Conservation (phyloP, 2,113 vertebrate genomes). For the Muntiacus muntjak region DNA sequence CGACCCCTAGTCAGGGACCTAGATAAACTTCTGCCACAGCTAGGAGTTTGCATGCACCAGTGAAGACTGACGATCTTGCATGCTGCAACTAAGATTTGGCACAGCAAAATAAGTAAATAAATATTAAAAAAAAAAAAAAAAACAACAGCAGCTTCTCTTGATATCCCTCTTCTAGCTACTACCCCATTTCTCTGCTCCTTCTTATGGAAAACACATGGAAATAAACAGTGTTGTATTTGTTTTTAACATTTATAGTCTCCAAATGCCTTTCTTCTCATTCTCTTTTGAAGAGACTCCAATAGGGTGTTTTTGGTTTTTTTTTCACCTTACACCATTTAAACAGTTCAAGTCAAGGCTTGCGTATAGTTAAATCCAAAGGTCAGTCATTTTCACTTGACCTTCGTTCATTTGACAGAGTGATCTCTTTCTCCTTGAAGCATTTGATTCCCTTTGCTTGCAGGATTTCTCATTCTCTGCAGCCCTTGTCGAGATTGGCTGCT, state of each 20-base stretch:
- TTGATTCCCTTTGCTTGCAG: neutral
- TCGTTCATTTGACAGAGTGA: neutral
- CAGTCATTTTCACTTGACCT: neutral
- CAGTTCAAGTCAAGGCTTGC: neutral
- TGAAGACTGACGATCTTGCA: neutral
- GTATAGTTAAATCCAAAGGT: neutral
- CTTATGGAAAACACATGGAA: constrained; percentile 7
- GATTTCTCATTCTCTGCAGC: neutral
- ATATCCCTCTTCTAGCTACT: neutral
- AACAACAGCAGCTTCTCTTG: neutral
- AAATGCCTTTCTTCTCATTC: neutral
- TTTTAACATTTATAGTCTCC: neutral
- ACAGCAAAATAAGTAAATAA: neutral
- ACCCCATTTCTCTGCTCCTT: neutral
- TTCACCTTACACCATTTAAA: neutral
- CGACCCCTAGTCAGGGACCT: neutral
- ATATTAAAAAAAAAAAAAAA: neutral
- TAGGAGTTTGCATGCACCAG: neutral
- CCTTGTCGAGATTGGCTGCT: neutral
- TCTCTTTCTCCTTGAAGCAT: neutral
- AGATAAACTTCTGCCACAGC: neutral
- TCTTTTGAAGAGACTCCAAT: neutral
- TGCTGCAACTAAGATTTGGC: neutral
- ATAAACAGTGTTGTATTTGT: neutral
- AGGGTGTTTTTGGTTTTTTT: neutral